Base-by-base conservation (phyloP, 2,888 invertebrate species). In the Cordylochernes scorpioides region DNA sequence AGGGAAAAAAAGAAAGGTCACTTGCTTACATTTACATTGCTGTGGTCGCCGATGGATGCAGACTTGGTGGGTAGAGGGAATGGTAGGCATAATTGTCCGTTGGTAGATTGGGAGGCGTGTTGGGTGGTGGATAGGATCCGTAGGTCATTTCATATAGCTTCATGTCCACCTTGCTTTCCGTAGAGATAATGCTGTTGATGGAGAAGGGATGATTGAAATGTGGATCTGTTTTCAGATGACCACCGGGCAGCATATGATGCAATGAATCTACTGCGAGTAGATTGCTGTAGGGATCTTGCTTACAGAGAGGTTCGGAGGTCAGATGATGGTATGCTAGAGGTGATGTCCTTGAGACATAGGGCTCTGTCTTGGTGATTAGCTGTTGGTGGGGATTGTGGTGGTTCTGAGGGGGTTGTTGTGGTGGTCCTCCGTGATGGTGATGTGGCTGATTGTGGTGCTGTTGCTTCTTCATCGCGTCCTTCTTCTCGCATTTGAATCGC, bases 401-500 rank as follows among this genome's bases (percentile, higher is more conserved):
- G 5, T 10, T 13, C 9, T 28, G 33, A 10, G 27, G 33, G 17
- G 28, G 32, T 3, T 25, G 33, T 5, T 28, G 30, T 13, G 30
- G 33, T 7, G 26, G 33, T 18, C 38, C 36, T 17, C 38, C 39
- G 16, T 41, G 39, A 19, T 40, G 38, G 25, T 35, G 36, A 19
- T 46, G 41, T 26, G 35, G 35, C 18, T 38, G 25, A 7, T 14
- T 5, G 10, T 25, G 25, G 6, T 25, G 27, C 12, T 29, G 21
- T 14, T 29, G 32, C 25, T 36, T 31, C 5, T 34, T 28, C 14
- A 30, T 29, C 17, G 49, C 31, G 22, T 38, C 37, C 19, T 86
- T 84, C 60, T 88, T 88, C 51, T 86, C 82, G 50, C 88, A 84
- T 54, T 97, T 97, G 59, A 97, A 97, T 22, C 97, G 65, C 55